These are phyloP conservation scores for Actinernus sp. DNA, from an alignment of 92 coral and sea anemone genomes.

Conservation along the genomic window DNA sequence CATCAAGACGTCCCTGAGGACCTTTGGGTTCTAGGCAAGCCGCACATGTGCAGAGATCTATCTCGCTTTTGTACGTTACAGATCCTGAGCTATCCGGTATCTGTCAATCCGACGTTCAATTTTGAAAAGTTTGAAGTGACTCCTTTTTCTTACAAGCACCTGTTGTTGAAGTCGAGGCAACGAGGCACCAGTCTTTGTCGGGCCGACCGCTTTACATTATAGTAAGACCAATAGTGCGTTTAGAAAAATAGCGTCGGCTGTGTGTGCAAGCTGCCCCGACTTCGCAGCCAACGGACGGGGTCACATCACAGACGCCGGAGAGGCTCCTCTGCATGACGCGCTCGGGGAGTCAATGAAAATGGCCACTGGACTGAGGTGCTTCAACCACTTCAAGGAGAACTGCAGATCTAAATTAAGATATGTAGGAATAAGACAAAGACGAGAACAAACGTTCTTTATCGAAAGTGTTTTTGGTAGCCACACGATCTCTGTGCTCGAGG, in stretches of 20 bases:
- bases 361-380: slow-evolving; percentile 48
- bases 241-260: slow-evolving; percentile 13
- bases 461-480: slow-evolving; percentile 29
- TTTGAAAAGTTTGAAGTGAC: background rate
- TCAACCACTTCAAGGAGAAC: slow-evolving; percentile 33
- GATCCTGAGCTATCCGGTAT: background rate
- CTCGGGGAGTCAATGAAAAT: slow-evolving; percentile 28
- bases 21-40: slow-evolving; percentile 51
- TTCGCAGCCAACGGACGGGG: slow-evolving; percentile 42
- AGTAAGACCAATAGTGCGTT: slow-evolving; percentile 3
- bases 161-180: slow-evolving; percentile 14
- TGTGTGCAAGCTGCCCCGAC: slow-evolving; percentile 3
- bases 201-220: slow-evolving; percentile 28
- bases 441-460: slow-evolving; percentile 23
- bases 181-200: slow-evolving; percentile 23
- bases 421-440: slow-evolving; percentile 20
- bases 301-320: slow-evolving; percentile 36
- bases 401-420: slow-evolving; percentile 18
- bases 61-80: slow-evolving; percentile 40
- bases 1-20: slow-evolving; percentile 59
- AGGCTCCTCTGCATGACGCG: slow-evolving; percentile 30
- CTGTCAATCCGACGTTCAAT: slow-evolving; percentile 12
- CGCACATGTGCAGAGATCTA: slow-evolving; percentile 34
- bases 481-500: slow-evolving; percentile 18
- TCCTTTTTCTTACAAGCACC: slow-evolving; percentile 23